Evolutionary conservation across 2,888 invertebrate genomes (phyloP), one percentile per base, ranked within the genome.

Genomic region (Troides aeacus): DNA sequence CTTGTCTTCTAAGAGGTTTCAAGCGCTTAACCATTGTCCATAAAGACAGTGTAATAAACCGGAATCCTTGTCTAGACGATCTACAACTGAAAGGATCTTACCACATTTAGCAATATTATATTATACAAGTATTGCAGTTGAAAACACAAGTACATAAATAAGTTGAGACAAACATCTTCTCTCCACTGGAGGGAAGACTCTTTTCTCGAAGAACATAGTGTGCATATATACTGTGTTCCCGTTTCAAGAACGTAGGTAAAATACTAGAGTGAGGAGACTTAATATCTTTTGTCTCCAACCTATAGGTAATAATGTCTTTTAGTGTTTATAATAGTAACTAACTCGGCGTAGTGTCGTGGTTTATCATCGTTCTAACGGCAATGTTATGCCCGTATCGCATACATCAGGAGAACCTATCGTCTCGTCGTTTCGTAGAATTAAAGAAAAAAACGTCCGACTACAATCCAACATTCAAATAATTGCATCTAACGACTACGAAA

Each of bases 401-500:
- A 12, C 12, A 21, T 21, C 56, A 21, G 56, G 8, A 15, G 56
- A 56, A 56, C 21, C 18, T 21, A 7, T 46, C 15, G 4, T 46
- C 4, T 15, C 46, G 15, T 46, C 46, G 15, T 15, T 46, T 12
- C 46, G 46, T 56, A 7, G 72, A 80, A 78, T 78, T 30, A 30
- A 30, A 30, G 30, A 30, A 69, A 60, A 64, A 23, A 24, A 10
- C 15, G 79, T 81, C 79, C 76, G 75, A 76, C 75, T 74, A 72
- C 74, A 74, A 70, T 79, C 81, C 60, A 30, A 46, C 61, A 63
- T 61, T 66, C 84, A 85, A 84, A 88, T 89, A 90, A 91, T 90
- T 87, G 86, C 87, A 86, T 87, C 86, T 86, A 88, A 88, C 89
- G 81, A 86, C 84, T 77, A 72, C 83, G 82, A 84, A 85, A 80